Evolutionary conservation across 1,140 invertebrate species (phyloP).

Genomic region (Sipha flava): DNA sequence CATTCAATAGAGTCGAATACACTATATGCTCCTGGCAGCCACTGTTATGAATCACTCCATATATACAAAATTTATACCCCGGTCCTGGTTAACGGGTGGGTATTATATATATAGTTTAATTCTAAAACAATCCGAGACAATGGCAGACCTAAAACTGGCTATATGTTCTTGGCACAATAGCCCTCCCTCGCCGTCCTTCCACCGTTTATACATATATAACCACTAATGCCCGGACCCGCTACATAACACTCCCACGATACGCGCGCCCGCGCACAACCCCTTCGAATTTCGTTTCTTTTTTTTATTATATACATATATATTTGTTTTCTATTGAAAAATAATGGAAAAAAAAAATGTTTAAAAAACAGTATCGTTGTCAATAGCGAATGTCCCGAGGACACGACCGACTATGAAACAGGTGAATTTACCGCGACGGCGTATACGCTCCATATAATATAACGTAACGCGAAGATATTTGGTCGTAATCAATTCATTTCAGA

Average conservation of each 20-base stretch:
- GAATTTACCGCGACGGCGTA: neutral
- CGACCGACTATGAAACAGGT: neutral
- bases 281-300: conserved; percentile 1
- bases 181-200: neutral
- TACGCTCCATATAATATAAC: neutral
- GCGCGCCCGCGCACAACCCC: neutral
- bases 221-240: conserved; percentile 14
- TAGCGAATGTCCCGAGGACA: neutral
- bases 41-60: conserved; percentile 32
- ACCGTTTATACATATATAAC: neutral
- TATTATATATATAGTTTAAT: conserved; percentile 28
- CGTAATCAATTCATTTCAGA: neutral
- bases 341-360: neutral
- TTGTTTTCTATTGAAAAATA: neutral
- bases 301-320: neutral
- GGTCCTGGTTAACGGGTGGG: conserved; percentile 16
- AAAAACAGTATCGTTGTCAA: conserved; percentile 15
- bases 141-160: conserved; percentile 33
- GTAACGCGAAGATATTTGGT: neutral
- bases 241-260: conserved; percentile 28
- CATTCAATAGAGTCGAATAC: conserved; percentile 29
- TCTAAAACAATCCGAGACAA: conserved; percentile 33
- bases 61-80: conserved; percentile 31
- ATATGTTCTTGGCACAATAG: conserved; percentile 28
- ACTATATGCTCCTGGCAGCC: conserved; percentile 29